Conservation (phyloP, 2,113 vertebrate species). For the Dromiciops gliroides region DNA sequence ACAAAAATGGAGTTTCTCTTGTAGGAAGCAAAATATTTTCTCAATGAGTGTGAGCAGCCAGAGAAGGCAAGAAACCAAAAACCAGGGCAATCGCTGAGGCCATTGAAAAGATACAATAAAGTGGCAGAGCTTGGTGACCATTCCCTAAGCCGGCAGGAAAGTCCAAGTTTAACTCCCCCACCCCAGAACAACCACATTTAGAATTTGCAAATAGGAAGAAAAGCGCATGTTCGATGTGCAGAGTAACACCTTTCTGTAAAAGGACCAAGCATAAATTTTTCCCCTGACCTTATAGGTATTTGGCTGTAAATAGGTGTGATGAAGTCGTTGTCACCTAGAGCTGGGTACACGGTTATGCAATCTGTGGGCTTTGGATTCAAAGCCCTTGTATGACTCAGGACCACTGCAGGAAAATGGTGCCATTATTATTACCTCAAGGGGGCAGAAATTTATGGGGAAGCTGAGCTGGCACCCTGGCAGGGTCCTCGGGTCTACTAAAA, state of each 20-base stretch:
- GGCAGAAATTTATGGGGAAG: slow-evolving; percentile 18
- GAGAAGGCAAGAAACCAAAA: neutral
- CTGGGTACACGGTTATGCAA: slow-evolving; percentile 55
- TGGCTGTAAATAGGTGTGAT: slow-evolving; percentile 11
- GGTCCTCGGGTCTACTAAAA: slow-evolving; percentile 27
- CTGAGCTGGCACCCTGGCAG: slow-evolving; percentile 26
- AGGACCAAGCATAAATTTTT: slow-evolving; percentile 27
- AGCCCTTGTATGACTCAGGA: slow-evolving; percentile 9
- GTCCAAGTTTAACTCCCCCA: neutral
- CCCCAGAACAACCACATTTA: neutral
- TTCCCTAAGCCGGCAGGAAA: slow-evolving; percentile 9
- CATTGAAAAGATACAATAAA: neutral
- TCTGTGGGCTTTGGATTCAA: slow-evolving; percentile 54
- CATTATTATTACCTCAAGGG: slow-evolving; percentile 6
- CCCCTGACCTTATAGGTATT: slow-evolving; percentile 25
- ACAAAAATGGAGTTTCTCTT: slow-evolving; percentile 20
- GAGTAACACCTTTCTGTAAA: neutral
- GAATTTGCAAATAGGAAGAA: slow-evolving; percentile 40
- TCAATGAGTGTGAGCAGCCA: neutral
- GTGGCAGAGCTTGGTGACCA: neutral
- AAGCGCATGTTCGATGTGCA: neutral
- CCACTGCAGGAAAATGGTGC: slow-evolving; percentile 39
- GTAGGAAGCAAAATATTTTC: neutral
- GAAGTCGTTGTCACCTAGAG: slow-evolving; percentile 35
- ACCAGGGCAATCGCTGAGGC: neutral